Evolutionary conservation across 2,888 invertebrate species (phyloP).

Genomic region (Synanthedon andrenaeformis): DNA sequence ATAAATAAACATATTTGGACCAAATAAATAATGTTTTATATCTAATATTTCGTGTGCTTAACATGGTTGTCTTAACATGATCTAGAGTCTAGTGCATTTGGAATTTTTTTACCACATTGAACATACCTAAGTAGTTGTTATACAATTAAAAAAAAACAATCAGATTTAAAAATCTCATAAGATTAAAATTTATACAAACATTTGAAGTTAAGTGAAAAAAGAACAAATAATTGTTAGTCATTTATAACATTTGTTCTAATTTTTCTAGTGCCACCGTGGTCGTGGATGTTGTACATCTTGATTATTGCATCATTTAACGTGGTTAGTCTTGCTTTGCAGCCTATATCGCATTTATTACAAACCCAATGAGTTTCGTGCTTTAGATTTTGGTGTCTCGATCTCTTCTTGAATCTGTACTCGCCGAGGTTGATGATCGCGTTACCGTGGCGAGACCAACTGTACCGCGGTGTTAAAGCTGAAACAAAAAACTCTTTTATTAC

Average conservation of each 20-base stretch:
- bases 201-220: too few species aligned
- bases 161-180: too few species aligned
- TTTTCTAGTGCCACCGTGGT: constrained; percentile 35
- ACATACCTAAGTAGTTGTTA: too few species aligned
- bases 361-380: constrained; percentile 58
- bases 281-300: constrained; percentile 46
- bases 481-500: constrained; percentile 2
- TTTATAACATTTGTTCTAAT: background rate
- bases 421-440: constrained; percentile 58
- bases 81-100: too few species aligned
- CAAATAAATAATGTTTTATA: too few species aligned
- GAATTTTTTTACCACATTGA: too few species aligned
- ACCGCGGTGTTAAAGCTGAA: constrained; percentile 35
- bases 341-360: constrained; percentile 56
- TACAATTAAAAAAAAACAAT: too few species aligned
- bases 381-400: constrained; percentile 45
- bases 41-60: too few species aligned
- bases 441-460: constrained; percentile 57
- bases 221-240: too few species aligned
- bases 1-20: too few species aligned
- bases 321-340: constrained; percentile 54
- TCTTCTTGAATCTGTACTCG: constrained; percentile 54
- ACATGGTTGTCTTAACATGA: too few species aligned
- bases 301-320: constrained; percentile 53
- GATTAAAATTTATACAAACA: too few species aligned